phyloP scores from a whole-genome alignment of 2,113 vertebrate species.

The Salminus brasiliensis region DNA sequence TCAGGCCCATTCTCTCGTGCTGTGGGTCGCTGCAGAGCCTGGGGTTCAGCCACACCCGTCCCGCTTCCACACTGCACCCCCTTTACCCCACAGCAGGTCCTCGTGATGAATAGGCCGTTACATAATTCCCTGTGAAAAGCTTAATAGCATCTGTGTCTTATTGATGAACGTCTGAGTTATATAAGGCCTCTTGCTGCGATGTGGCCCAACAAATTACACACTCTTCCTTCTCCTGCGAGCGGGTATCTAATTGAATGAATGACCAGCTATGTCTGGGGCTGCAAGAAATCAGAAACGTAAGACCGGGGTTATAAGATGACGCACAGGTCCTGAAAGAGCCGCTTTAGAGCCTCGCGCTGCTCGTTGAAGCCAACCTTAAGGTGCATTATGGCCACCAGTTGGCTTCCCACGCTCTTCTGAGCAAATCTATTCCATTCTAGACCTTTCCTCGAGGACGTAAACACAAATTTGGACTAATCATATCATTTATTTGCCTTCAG shows the following conservation, averaged over 20 bases:
- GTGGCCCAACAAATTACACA: constrained; percentile 44
- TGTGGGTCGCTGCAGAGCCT: too few relatives aligned
- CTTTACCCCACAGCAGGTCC: constrained; percentile 45
- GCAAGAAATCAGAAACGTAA: background rate
- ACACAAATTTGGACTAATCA: background rate
- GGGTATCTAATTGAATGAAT: constrained; percentile 15
- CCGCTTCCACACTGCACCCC: background rate
- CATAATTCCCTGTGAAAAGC: constrained; percentile 40
- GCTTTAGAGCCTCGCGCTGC: background rate
- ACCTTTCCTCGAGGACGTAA: background rate
- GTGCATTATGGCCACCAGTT: background rate
- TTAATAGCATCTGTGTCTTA: constrained; percentile 36
- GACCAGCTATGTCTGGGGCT: background rate
- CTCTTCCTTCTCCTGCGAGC: constrained; percentile 7
- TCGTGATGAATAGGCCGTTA: constrained; percentile 53
- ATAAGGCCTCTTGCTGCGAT: constrained; percentile 37
- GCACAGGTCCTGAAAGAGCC: background rate
- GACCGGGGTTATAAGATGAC: background rate
- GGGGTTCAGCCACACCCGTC: background rate
- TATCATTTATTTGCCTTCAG: background rate
- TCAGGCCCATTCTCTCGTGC: too few relatives aligned
- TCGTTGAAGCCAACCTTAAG: background rate
- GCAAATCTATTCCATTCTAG: background rate
- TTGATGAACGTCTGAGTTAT: constrained; percentile 45
- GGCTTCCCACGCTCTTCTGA: background rate